Evolutionary conservation across 2,888 invertebrate genomes (phyloP), one percentile per base, ranked within the genome.

Genomic region (Perithous albicinctus): DNA sequence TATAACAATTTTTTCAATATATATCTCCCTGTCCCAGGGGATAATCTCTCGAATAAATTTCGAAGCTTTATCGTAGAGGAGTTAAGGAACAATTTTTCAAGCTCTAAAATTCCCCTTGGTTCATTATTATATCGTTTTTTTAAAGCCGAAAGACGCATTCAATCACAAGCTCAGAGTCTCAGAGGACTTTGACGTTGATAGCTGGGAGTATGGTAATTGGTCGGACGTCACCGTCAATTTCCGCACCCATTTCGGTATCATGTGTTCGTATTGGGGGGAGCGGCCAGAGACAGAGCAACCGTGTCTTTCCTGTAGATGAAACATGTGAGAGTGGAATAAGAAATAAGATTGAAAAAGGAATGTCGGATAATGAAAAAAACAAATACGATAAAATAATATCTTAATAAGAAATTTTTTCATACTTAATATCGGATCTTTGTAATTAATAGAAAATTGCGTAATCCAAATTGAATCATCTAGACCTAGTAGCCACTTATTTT

Each of bases 221-320:
- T 35, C 59, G 32, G 59, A 35, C 59, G 46, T 18, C 46, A 35
- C 15, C 18, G 35, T 32, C 32, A 26, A 56, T 56, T 32, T 56
- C 56, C 32, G 56, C 15, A 32, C 41, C n/a, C n/a, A n/a, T n/a
- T n/a, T n/a, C n/a, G n/a, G n/a, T n/a, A n/a, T 46, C 18, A 18
- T 46, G 46, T 18, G 18, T 43, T 43, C 10, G 0, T 10, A 0
- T 38, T 38, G 10, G 1, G 38, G 43, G n/a, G 43, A 5, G n/a
- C 1, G 2, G 5, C n/a, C 2, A 6, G 41, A 41, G 3, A 41
- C 2, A 6, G 41, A 43, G n/a, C n/a, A n/a, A n/a, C n/a, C n/a
- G n/a, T n/a, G n/a, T n/a, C n/a, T n/a, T n/a, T n/a, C n/a, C n/a
- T n/a, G n/a, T n/a, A n/a, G n/a, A n/a, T n/a, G n/a, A n/a, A n/a